These are phyloP conservation scores for Himalopsyche phryganea DNA, from an alignment of 1,140 invertebrate species.

Conservation along the genomic window DNA sequence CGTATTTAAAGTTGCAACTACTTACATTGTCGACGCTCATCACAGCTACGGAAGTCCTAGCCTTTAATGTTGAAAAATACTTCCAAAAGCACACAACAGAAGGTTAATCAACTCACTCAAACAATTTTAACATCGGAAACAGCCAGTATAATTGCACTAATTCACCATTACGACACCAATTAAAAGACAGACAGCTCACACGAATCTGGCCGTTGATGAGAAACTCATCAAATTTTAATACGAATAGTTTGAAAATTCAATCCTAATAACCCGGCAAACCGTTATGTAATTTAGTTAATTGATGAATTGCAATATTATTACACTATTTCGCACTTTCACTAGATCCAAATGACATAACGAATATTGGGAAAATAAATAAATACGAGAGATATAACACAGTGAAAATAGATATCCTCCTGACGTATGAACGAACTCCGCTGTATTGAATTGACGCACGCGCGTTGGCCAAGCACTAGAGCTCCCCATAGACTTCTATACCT, in stretches of 20 bases:
- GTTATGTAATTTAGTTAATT: too few species aligned
- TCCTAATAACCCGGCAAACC: too few species aligned
- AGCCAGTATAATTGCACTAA: not conserved
- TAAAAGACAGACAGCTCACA: too few species aligned
- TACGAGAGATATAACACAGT: not conserved
- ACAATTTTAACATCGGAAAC: not conserved
- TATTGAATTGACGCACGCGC: conserved; percentile 12
- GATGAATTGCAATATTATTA: too few species aligned
- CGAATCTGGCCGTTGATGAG: not conserved
- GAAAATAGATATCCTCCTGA: not conserved
- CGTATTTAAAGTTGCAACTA: too few species aligned
- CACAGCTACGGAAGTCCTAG: not conserved
- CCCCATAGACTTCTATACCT: too few species aligned
- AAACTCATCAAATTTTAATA: not conserved
- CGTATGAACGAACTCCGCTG: conserved; percentile 2
- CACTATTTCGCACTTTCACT: conserved; percentile 11
- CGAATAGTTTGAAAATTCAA: too few species aligned
- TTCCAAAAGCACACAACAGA: not conserved
- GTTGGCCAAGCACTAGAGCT: conserved; percentile 4
- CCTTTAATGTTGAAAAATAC: not conserved
- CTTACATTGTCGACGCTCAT: too few species aligned
- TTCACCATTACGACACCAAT: not conserved
- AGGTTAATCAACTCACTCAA: not conserved
- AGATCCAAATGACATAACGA: conserved; percentile 15
- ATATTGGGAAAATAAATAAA: conserved; percentile 17